These are phyloP conservation scores for Mixornis gularis DNA, from an alignment of 2,113 vertebrate genomes.

Conservation along the genomic window DNA sequence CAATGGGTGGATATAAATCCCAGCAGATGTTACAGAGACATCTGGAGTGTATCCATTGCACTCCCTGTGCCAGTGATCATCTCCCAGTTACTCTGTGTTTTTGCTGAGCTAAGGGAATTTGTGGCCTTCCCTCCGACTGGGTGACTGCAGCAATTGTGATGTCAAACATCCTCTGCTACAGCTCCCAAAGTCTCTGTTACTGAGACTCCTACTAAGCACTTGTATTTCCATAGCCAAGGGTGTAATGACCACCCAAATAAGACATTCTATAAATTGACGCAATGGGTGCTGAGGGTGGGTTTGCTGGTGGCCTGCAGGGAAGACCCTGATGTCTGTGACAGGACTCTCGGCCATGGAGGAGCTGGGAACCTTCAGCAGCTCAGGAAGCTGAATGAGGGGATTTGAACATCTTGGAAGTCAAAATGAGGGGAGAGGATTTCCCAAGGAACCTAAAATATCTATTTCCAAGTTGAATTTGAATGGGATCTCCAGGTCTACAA, in stretches of 20 bases:
- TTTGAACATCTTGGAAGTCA: background rate
- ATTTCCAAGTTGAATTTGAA: background rate
- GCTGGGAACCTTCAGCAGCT: background rate
- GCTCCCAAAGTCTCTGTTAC: background rate
- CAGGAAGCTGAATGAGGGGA: background rate
- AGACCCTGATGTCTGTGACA: background rate
- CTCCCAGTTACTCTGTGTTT: background rate
- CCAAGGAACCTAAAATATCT: background rate
- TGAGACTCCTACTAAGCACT: background rate
- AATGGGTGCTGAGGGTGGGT: background rate
- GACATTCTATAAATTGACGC: background rate
- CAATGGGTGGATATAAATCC: background rate
- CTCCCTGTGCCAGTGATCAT: background rate
- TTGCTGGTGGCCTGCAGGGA: background rate
- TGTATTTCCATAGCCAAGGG: background rate
- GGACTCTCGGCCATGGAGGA: background rate
- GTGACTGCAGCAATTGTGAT: background rate
- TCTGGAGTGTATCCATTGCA: slow-evolving; percentile 18
- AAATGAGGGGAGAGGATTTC: background rate
- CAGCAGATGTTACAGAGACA: background rate
- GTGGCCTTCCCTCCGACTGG: background rate
- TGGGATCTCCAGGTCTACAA: accelerated
- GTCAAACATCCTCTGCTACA: background rate
- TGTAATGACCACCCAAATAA: background rate
- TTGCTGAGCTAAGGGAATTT: background rate